Conservation (phyloP, 2,113 vertebrate genomes). For the Gorsachius goisagi region DNA sequence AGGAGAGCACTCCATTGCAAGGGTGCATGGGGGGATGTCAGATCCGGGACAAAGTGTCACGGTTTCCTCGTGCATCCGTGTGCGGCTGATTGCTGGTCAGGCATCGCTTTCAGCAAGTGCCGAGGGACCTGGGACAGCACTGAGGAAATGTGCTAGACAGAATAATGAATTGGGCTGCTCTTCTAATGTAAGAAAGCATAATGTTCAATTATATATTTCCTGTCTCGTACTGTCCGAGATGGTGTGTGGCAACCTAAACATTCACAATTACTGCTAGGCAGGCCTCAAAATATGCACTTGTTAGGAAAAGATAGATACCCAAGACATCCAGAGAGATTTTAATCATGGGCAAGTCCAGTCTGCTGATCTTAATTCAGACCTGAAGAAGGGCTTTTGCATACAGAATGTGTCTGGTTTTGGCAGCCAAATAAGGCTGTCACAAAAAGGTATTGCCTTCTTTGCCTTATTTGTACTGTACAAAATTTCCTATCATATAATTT, state of each 20-base stretch:
- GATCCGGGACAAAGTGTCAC: neutral
- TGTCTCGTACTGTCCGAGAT: neutral
- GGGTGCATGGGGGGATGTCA: neutral
- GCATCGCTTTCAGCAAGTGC: neutral
- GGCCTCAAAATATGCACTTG: neutral
- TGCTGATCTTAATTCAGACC: neutral
- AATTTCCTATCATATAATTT: neutral
- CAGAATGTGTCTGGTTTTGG: neutral
- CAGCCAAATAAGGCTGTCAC: neutral
- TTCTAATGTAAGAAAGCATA: neutral
- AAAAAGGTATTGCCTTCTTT: neutral
- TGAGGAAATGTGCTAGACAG: neutral
- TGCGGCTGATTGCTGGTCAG: neutral
- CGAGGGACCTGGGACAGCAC: neutral
- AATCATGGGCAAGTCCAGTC: neutral
- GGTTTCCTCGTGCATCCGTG: neutral
- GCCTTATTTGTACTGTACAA: neutral
- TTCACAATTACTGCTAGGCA: constrained; percentile 12
- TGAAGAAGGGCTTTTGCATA: neutral
- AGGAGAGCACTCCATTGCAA: neutral
- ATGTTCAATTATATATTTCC: neutral
- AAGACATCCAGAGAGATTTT: constrained; percentile 1
- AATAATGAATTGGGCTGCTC: neutral
- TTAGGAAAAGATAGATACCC: neutral
- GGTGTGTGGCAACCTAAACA: neutral